Base-by-base conservation (phyloP, 2,888 invertebrate genomes). In the Galeopsomyia nigrocyanea region DNA sequence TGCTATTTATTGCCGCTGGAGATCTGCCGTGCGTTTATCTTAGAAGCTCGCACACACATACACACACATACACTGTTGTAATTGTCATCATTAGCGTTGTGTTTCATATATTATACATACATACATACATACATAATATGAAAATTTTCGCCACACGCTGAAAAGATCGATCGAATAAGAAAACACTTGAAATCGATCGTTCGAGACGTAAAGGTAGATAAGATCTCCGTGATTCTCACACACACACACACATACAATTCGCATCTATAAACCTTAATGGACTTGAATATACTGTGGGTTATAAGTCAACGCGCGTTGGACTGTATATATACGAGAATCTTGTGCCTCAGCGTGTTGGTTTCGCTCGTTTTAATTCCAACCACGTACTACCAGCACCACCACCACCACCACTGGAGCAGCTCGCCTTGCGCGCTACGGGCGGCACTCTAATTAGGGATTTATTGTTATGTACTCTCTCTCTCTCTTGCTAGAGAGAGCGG, bases 1-100 rank as follows among this genome's bases (percentile, higher is more conserved):
- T 81, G 80, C 76, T 80, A 79, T 81, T 80, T 80, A 81, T 82
- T 81, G 78, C 79, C 67, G 17, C 50, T 31, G 17, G 17, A 14
- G 17, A 53, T 19, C 53, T 14, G 26, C 26, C 26, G 26, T 5
- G 26, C 53, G 17, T 51, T 21, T n/a, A 19, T 53, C 53, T 53
- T n/a, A 19, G 17, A 19, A 19, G 53, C 17, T 17, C 73, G 71
- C 64, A 71, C 74, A 58, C 53, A 64, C 65, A 56, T 46, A 75
- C 72, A 75, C 69, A 56, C 64, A 26, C n/a, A 72, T 53, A 64
- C n/a, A n/a, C n/a, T n/a, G n/a, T 26, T 26, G 26, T 26, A 26
- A 26, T 26, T 26, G 26, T 26, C 26, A 5, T 5, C 26, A 26
- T 26, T 26, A 26, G 26, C 26, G 26, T 26, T 26, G 26, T 26